Conservation (phyloP, 2,797 vertebrate species). For the Meriones psammophilus region DNA sequence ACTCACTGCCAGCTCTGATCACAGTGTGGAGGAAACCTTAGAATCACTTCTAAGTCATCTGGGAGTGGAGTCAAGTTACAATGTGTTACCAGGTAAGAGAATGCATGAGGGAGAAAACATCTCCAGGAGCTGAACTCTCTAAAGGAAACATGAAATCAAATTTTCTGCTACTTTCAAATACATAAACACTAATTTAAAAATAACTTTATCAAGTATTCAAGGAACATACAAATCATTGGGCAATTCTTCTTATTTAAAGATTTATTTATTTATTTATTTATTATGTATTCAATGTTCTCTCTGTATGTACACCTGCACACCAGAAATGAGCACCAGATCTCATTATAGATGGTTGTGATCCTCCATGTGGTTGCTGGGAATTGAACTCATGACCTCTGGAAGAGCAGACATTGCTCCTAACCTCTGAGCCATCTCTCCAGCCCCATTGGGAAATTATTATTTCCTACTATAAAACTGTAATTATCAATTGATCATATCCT, state of each 20-base stretch:
- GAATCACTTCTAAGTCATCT: slow-evolving; percentile 89
- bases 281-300: too few relatives aligned
- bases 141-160: background rate
- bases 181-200: slow-evolving; percentile 35
- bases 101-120: background rate
- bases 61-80: slow-evolving; percentile 91
- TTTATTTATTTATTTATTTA: too few relatives aligned
- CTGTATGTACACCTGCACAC: too few relatives aligned
- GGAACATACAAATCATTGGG: slow-evolving; percentile 10
- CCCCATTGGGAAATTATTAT: background rate
- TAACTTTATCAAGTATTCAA: slow-evolving; percentile 20
- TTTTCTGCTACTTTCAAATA: slow-evolving; percentile 21
- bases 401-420: too few relatives aligned
- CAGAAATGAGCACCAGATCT: too few relatives aligned
- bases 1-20: slow-evolving; percentile 85
- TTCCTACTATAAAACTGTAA: slow-evolving; percentile 35
- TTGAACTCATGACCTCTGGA: too few relatives aligned
- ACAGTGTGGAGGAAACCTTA: slow-evolving; percentile 85
- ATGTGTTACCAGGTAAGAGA: slow-evolving; percentile 93
- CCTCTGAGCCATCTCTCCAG: too few relatives aligned
- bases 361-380: too few relatives aligned
- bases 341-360: too few relatives aligned
- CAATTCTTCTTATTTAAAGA: background rate
- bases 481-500: background rate
- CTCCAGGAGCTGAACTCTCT: background rate